A percentile compares a stretch with the other conserved stretches of the same genome.
Evolutionary conservation across 2,113 vertebrate species (phyloP).

Genomic region (Menidia beryllina): DNA sequence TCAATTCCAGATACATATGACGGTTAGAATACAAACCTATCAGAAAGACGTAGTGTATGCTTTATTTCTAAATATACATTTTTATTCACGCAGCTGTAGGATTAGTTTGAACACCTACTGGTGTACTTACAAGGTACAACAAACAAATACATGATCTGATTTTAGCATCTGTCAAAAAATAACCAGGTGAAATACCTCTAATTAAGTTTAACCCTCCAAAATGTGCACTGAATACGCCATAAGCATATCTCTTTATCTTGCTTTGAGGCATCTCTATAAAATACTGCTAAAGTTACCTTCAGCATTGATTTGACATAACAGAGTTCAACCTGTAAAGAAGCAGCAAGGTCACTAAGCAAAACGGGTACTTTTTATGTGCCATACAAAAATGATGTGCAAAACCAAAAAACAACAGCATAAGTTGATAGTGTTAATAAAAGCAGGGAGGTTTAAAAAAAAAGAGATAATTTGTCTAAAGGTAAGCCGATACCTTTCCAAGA

Average conservation of each 20-base stretch:
- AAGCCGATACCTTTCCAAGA: too few relatives aligned
- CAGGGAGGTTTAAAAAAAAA: not conserved
- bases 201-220: not conserved
- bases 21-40: not conserved
- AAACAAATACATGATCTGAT: not conserved
- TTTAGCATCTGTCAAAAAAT: not conserved
- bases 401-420: too few relatives aligned
- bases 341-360: not conserved
- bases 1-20: not conserved
- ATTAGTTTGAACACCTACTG: not conserved
- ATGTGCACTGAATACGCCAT: conserved; percentile 11
- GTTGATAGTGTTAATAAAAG: not conserved
- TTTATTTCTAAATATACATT: too few relatives aligned
- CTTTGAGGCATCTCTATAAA: conserved; percentile 5
- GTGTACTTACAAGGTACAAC: not conserved
- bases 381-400: too few relatives aligned
- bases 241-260: conserved; percentile 16
- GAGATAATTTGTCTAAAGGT: too few relatives aligned
- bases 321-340: conserved; percentile 29
- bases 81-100: not conserved
- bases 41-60: too few relatives aligned
- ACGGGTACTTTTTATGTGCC: too few relatives aligned
- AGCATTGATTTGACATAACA: conserved; percentile 27
- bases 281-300: conserved; percentile 13
- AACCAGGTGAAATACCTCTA: not conserved